phyloP scores from a whole-genome alignment of 2,888 invertebrate genomes.

The Lepidochrysops patricia region DNA sequence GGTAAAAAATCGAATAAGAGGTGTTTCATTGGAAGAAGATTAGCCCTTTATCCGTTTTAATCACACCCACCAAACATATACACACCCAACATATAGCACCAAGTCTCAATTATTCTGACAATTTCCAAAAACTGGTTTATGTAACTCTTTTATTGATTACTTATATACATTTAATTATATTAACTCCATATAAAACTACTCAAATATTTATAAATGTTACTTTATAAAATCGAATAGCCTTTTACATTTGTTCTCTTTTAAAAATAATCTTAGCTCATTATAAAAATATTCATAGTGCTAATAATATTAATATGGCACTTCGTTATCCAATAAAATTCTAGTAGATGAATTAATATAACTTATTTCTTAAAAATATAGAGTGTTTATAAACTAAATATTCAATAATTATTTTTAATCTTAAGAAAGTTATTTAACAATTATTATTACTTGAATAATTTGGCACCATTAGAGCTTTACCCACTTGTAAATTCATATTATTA shows the following conservation, averaged over 20 bases:
- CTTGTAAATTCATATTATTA: background rate
- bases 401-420: background rate
- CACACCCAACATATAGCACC: too few species aligned
- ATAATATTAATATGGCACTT: constrained; percentile 5
- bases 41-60: too few species aligned
- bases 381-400: background rate
- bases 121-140: too few species aligned
- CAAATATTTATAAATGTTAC: background rate
- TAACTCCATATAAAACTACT: background rate
- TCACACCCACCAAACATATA: too few species aligned
- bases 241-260: background rate
- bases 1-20: too few species aligned
- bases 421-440: background rate
- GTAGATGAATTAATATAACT: background rate
- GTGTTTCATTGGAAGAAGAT: too few species aligned
- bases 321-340: background rate
- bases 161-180: background rate
- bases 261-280: background rate
- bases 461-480: background rate
- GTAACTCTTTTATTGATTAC: too few species aligned
- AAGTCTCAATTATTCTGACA: too few species aligned
- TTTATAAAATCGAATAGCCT: background rate
- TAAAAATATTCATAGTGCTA: background rate
- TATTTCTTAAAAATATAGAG: background rate
- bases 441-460: background rate